Evolutionary conservation across 2,797 vertebrate genomes (phyloP).

Genomic region (Hypotaenidia philippensis): DNA sequence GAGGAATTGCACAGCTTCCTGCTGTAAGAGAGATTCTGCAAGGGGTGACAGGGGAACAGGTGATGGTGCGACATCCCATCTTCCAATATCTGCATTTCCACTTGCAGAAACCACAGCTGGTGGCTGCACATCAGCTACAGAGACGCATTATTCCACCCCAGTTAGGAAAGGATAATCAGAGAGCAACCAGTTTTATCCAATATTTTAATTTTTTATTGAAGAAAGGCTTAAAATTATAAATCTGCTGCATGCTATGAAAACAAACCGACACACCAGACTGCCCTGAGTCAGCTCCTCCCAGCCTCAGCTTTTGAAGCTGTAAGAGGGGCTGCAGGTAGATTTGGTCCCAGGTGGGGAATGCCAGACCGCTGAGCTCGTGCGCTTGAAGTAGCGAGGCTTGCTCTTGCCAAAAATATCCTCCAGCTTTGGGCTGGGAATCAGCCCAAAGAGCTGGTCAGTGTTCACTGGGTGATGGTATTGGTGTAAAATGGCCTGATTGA

Average conservation of each 20-base stretch:
- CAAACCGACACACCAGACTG: no score
- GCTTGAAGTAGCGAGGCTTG: conserved; percentile 94
- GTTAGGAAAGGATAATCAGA: fast-evolving
- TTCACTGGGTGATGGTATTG: conserved; percentile 43
- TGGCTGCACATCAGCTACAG: fast-evolving
- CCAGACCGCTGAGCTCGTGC: conserved; percentile 96
- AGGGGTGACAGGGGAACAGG: fast-evolving
- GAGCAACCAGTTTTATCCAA: background rate
- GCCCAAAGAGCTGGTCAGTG: background rate
- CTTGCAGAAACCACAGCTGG: background rate
- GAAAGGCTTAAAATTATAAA: background rate
- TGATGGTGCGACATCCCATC: fast-evolving
- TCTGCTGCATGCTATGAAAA: background rate
- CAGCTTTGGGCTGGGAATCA: conserved; percentile 84
- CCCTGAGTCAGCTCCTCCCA: no score
- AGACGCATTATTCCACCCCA: fast-evolving
- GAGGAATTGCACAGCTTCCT: background rate
- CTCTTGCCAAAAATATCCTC: conserved; percentile 92
- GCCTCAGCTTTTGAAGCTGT: background rate
- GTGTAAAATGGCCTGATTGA: background rate
- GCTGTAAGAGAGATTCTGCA: fast-evolving
- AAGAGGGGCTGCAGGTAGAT: background rate
- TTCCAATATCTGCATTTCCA: fast-evolving
- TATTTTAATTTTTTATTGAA: background rate
- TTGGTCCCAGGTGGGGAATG: conserved; percentile 82